Evolutionary conservation across 2,888 invertebrate genomes (phyloP).

Genomic region (Macrosoma leucophasiata): DNA sequence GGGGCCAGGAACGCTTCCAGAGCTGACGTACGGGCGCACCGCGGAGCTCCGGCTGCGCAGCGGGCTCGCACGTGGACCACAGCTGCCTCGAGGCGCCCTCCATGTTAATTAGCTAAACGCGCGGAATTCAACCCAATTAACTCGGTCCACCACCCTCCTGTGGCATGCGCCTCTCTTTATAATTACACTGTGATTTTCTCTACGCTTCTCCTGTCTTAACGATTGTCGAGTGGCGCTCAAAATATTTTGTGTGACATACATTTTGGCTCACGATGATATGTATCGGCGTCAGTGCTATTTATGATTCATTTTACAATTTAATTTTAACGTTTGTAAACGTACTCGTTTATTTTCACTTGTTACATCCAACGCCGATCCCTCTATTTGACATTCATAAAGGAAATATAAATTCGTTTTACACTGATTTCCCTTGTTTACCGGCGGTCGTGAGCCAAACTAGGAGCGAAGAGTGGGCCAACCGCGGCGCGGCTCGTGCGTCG

Average conservation of each 20-base stretch:
- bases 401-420: constrained; percentile 62
- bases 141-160: constrained; percentile 30
- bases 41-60: no score
- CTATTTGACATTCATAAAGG: constrained; percentile 49
- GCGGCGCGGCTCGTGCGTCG: constrained; percentile 71
- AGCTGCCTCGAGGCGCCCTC: constrained; percentile 45
- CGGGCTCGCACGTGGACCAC: constrained; percentile 50
- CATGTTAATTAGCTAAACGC: constrained; percentile 61
- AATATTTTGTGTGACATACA: no score
- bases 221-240: no score
- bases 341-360: neutral
- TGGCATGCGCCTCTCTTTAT: constrained; percentile 21
- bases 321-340: no score
- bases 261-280: no score
- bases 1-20: no score
- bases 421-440: constrained; percentile 71
- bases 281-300: no score
- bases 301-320: no score
- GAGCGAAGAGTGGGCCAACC: constrained; percentile 67
- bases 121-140: constrained; percentile 58
- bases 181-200: constrained; percentile 23
- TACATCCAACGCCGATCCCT: constrained; percentile 27
- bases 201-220: no score
- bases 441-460: constrained; percentile 64
- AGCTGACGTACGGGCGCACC: no score